These are phyloP conservation scores for Hydrozoanthus gracilis DNA, from an alignment of 92 coral and sea anemone genomes.

Conservation along the genomic window DNA sequence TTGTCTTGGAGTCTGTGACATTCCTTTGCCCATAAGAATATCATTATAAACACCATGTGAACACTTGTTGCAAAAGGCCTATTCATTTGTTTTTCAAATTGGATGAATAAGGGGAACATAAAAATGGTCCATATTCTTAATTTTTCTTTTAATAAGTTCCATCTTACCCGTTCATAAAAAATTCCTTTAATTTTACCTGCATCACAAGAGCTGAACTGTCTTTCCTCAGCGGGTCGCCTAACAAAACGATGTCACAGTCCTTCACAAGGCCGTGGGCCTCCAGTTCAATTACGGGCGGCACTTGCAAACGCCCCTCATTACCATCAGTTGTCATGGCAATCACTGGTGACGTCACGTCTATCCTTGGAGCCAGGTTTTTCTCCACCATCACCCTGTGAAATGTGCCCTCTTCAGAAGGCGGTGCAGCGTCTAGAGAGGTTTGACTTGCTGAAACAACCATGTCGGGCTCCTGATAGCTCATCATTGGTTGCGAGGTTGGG, in stretches of 20 bases:
- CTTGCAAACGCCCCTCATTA: not conserved
- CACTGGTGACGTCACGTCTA: not conserved
- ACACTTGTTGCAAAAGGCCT: too few relatives aligned
- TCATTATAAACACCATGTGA: too few relatives aligned
- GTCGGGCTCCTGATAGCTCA: slow-evolving; percentile 23
- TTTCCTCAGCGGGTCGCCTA: slow-evolving; percentile 81
- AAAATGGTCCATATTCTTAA: too few relatives aligned
- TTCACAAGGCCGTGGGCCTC: slow-evolving; percentile 82
- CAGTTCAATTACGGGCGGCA: slow-evolving; percentile 53
- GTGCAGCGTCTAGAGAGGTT: slow-evolving; percentile 59
- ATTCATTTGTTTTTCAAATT: too few relatives aligned
- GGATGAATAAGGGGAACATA: too few relatives aligned
- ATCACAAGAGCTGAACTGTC: slow-evolving; percentile 90
- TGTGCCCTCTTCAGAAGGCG: slow-evolving; percentile 1
- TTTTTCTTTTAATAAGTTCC: too few relatives aligned
- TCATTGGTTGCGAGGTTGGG: slow-evolving; percentile 27
- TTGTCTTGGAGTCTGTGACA: too few relatives aligned
- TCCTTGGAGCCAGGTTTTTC: not conserved
- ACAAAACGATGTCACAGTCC: slow-evolving; percentile 85
- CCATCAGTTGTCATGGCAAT: not conserved
- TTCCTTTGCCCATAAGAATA: too few relatives aligned
- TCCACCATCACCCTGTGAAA: not conserved
- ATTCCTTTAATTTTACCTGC: slow-evolving; percentile 56
- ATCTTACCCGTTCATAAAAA: too few relatives aligned
- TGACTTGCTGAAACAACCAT: slow-evolving; percentile 66